Percentiles rank a stretch among this genome's conserved stretches.
Evolutionary conservation across 2,888 invertebrate genomes (phyloP).

Genomic region (Volucella bombylans): DNA sequence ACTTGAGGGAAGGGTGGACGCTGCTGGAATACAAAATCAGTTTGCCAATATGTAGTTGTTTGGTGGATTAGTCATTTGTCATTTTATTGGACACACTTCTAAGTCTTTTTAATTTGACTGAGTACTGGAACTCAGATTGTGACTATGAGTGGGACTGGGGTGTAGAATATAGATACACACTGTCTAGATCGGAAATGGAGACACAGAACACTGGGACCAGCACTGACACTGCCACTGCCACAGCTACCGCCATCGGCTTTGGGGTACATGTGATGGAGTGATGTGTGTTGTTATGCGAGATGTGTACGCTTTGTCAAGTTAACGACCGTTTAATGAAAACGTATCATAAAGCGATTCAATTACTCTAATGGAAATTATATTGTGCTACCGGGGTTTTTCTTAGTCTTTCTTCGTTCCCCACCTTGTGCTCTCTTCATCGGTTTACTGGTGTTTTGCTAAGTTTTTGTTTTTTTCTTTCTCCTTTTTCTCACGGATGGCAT

Average conservation of each 20-base stretch:
- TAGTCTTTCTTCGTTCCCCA: conserved; percentile 9
- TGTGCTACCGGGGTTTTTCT: conserved; percentile 27
- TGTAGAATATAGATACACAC: not conserved
- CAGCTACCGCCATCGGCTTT: not conserved
- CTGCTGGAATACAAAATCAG: conserved; percentile 59
- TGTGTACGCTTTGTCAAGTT: conserved; percentile 52
- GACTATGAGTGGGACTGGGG: no score
- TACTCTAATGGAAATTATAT: conserved; percentile 64
- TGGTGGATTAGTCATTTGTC: conserved; percentile 60
- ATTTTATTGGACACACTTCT: conserved; percentile 46
- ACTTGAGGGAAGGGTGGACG: conserved; percentile 12
- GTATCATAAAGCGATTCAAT: conserved; percentile 54
- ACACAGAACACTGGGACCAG: not conserved
- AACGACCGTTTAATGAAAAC: conserved; percentile 66
- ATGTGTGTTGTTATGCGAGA: conserved; percentile 40
- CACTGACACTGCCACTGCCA: no score
- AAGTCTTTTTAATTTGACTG: conserved; percentile 50
- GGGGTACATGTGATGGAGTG: not conserved
- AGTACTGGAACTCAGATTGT: not conserved
- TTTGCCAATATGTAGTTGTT: not conserved
- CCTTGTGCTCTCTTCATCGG: conserved; percentile 11
- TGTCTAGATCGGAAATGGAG: not conserved
- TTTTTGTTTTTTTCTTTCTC: not conserved
- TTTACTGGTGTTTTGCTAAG: not conserved
- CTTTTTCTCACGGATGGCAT: not conserved